Conservation (phyloP, 2,888 invertebrate species). For the Acanthacorydalis orientalis region DNA sequence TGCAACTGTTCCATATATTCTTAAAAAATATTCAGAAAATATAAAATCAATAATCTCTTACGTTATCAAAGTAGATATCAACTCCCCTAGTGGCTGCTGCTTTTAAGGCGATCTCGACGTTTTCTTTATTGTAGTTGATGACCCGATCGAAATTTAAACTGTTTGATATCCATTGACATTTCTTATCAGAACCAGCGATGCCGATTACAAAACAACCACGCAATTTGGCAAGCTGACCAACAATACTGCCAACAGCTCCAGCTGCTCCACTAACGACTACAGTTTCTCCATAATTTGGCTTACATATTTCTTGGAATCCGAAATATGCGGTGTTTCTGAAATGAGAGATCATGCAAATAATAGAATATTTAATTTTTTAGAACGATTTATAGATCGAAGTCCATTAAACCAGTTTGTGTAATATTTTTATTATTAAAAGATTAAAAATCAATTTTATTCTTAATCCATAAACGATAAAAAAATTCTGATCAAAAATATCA, state of each 20-base stretch:
- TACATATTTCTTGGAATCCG: constrained; percentile 51
- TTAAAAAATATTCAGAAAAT: not conserved
- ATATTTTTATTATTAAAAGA: too few relatives aligned
- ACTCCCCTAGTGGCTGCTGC: constrained; percentile 49
- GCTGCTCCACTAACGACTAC: constrained; percentile 58
- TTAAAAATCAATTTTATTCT: too few relatives aligned
- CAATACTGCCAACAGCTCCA: constrained; percentile 61
- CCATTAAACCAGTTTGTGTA: too few relatives aligned
- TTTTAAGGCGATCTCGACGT: constrained; percentile 35
- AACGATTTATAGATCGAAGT: too few relatives aligned
- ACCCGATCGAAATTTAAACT: constrained; percentile 49
- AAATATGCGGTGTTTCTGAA: constrained; percentile 55
- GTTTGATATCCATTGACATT: constrained; percentile 45
- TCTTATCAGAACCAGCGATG: constrained; percentile 50
- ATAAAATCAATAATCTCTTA: constrained; percentile 25
- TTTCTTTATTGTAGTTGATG: constrained; percentile 52
- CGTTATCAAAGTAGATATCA: constrained; percentile 65
- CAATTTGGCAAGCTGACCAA: constrained; percentile 63
- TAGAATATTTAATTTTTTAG: too few relatives aligned
- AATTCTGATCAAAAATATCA: too few relatives aligned
- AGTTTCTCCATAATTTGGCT: constrained; percentile 53
- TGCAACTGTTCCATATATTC: too few relatives aligned
- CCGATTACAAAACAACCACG: constrained; percentile 54
- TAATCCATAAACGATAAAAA: too few relatives aligned
- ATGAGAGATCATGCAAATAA: not conserved